These are phyloP conservation scores for Candidula unifasciata DNA, from an alignment of 2,888 invertebrate species.

Conservation along the genomic window DNA sequence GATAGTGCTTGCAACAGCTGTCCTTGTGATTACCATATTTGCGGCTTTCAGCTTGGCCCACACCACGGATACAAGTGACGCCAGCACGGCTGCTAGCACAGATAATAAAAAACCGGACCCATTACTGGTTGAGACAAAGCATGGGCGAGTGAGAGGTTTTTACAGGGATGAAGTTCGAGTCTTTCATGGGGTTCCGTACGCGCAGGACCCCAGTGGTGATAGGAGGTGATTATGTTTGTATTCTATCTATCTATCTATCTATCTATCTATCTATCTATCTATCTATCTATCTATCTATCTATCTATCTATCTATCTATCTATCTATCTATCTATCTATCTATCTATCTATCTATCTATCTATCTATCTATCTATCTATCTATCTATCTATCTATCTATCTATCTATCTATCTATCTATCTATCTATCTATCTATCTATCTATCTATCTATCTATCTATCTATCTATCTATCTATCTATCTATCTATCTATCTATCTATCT, in stretches of 20 bases:
- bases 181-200: slow-evolving; percentile 31
- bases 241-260: slow-evolving; percentile 8
- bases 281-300: not conserved
- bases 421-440: no score
- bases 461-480: no score
- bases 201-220: slow-evolving; percentile 15
- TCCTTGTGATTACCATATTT: no score
- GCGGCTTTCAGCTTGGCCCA: no score
- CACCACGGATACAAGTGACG: no score
- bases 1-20: no score
- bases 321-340: not conserved
- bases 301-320: not conserved
- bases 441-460: no score
- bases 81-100: no score
- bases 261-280: slow-evolving; percentile 8
- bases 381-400: no score
- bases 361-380: no score
- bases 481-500: no score
- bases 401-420: no score
- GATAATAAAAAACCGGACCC: not conserved
- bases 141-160: slow-evolving; percentile 15
- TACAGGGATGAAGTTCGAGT: not conserved
- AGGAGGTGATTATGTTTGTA: not conserved
- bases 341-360: not conserved
- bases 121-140: not conserved